These are phyloP conservation scores for Gracilinanus agilis DNA, from an alignment of 2,113 vertebrate genomes.

Conservation along the genomic window DNA sequence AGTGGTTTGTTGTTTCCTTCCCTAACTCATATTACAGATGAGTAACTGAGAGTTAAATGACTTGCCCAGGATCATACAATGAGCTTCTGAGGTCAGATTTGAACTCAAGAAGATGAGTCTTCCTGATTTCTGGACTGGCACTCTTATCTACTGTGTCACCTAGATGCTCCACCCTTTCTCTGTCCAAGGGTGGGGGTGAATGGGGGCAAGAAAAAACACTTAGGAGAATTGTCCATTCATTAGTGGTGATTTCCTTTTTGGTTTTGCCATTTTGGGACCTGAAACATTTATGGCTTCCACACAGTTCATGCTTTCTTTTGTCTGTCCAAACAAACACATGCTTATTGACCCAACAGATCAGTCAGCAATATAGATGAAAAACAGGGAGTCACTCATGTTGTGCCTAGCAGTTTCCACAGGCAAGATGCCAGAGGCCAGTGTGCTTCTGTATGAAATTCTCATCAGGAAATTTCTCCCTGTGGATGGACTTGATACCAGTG, in stretches of 20 bases:
- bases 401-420: neutral
- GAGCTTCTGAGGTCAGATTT: too few species aligned
- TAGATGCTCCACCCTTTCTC: too few species aligned
- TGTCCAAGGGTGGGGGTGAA: too few species aligned
- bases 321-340: neutral
- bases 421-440: neutral
- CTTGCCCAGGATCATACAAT: too few species aligned
- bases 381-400: neutral
- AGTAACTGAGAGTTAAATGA: too few species aligned
- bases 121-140: too few species aligned
- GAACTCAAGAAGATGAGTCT: too few species aligned
- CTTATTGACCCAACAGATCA: neutral
- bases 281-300: neutral
- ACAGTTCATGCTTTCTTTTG: neutral
- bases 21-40: too few species aligned
- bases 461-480: neutral
- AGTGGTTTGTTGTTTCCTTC: too few species aligned
- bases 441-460: neutral
- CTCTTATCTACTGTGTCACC: too few species aligned
- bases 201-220: too few species aligned
- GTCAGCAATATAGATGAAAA: neutral
- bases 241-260: neutral
- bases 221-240: neutral
- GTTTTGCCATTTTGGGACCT: neutral
- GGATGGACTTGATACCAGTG: neutral